Base-by-base conservation (phyloP, 2,113 vertebrate species). In the Forbesichthys papilliferus region DNA sequence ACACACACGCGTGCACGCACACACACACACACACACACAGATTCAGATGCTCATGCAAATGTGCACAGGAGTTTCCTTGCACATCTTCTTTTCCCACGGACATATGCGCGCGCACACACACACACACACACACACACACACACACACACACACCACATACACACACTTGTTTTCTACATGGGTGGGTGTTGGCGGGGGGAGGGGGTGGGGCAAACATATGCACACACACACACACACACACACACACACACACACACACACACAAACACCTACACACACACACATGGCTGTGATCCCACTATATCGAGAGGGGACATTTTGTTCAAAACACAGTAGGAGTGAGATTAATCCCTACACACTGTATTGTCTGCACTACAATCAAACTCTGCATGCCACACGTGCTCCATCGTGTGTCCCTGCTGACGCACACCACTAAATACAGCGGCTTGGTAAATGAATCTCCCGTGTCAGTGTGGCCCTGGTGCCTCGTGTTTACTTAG, bases 361-460 rank as follows among this genome's bases (percentile, higher is more conserved):
- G 75, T 80, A 57, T 10, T 20, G 16, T 61, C 66, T 61, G 11
- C 51, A 13, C 11, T 52, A 11, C 51, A 52, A n/a, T 11, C 51
- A n/a, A 11, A 73, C 51, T 34, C 1, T 70, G 54, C 74, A 42
- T 68, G 56, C 2, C 27, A 27, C 27, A 27, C 27, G 27, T 27
- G 27, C 3, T 27, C 56, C 48, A 13, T 81, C 73, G 77, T 66
- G 68, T 60, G 72, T 64, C 76, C 55, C 78, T 80, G 84, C 67
- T 86, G 85, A 89, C 84, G 82, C 84, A 80, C 88, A 89, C 87
- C 83, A 85, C 80, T 87, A 89, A 88, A 86, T 87, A 83, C 69
- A 73, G 75, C 83, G 87, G 90, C 90, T 92, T 90, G 87, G 86
- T 86, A 82, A 88, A 91, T 91, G 83, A 85, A 86, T 91, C 89